Conservation (phyloP, 1,140 invertebrate species). For the Bombus fervidus region DNA sequence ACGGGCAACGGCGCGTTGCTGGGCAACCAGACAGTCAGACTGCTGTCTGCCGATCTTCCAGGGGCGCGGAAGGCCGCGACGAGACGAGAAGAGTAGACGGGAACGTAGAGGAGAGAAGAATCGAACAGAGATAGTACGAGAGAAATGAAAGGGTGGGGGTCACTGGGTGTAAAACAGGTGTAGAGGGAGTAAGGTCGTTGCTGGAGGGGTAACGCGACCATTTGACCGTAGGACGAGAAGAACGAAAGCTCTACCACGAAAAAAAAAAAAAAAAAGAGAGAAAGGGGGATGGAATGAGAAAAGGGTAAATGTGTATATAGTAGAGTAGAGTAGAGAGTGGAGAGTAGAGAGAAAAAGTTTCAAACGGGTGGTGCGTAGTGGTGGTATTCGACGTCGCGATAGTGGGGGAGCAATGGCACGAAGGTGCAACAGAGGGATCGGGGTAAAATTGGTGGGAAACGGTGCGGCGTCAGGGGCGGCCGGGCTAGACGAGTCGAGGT, state of each 20-base stretch:
- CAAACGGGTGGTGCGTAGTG: slow-evolving; percentile 9
- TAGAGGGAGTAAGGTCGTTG: slow-evolving; percentile 50
- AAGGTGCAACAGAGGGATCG: slow-evolving; percentile 34
- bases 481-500: slow-evolving; percentile 72
- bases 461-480: slow-evolving; percentile 55
- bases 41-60: slow-evolving; percentile 70
- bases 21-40: slow-evolving; percentile 76
- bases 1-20: slow-evolving; percentile 71
- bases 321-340: not conserved
- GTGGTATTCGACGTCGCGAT: slow-evolving; percentile 4
- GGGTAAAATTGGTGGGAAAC: slow-evolving; percentile 30
- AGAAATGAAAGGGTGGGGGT: not conserved
- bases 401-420: slow-evolving; percentile 44
- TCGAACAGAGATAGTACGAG: slow-evolving; percentile 7
- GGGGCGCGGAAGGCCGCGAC: slow-evolving; percentile 58
- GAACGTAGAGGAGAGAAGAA: slow-evolving; percentile 9
- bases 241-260: slow-evolving; percentile 18
- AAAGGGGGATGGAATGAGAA: slow-evolving; percentile 14
- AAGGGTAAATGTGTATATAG: slow-evolving; percentile 14
- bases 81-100: slow-evolving; percentile 41
- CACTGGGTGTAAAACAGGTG: slow-evolving; percentile 36
- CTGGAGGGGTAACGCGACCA: slow-evolving; percentile 48
- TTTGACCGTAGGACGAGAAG: slow-evolving; percentile 47
- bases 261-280: not conserved
- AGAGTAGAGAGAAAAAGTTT: slow-evolving; percentile 17